A percentile compares a stretch with the other conserved stretches of the same genome.
Conservation (phyloP, 2,797 vertebrate species). For the Prionace glauca region DNA sequence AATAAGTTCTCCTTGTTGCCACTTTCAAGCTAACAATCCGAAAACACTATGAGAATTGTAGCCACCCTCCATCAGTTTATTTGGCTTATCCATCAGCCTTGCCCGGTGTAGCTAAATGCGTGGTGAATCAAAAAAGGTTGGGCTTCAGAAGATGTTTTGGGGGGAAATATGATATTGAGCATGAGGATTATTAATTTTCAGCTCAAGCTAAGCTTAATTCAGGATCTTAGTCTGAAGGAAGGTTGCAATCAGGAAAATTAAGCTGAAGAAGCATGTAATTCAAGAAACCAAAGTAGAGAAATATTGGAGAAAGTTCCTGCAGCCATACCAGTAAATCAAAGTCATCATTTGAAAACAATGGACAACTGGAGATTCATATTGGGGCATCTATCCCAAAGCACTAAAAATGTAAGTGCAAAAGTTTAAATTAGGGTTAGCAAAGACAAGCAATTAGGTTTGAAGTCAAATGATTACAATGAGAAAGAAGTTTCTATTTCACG, state of each 20-base stretch:
- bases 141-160: neutral
- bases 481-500: neutral
- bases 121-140: neutral
- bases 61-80: neutral
- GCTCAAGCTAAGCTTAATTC: neutral
- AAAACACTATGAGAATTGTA: neutral
- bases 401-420: neutral
- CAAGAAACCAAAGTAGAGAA: neutral
- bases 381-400: neutral
- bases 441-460: neutral
- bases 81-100: neutral
- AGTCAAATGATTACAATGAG: neutral
- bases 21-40: neutral
- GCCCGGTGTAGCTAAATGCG: neutral
- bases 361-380: neutral
- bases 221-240: neutral
- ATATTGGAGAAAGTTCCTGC: neutral
- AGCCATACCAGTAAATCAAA: neutral
- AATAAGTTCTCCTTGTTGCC: neutral
- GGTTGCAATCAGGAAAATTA: neutral
- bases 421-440: neutral
- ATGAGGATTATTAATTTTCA: neutral
- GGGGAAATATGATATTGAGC: neutral
- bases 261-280: neutral
- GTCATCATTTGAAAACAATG: neutral